Percentiles rank a stretch among this genome's conserved stretches.
These are phyloP conservation scores for Varanus salvator DNA, from an alignment of 2,113 vertebrate genomes.

Conservation along the genomic window DNA sequence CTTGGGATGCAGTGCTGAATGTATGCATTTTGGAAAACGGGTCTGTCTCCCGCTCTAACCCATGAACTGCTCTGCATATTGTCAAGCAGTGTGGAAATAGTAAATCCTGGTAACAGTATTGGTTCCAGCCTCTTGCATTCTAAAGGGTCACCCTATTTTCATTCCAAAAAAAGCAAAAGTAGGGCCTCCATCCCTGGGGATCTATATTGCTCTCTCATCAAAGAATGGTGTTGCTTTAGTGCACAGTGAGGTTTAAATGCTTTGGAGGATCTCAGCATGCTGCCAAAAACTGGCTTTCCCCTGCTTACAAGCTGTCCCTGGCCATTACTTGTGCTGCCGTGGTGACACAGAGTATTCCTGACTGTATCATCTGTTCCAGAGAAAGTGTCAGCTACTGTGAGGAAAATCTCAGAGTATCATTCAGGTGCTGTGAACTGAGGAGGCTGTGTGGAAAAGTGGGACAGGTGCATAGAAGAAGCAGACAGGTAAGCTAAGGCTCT, in stretches of 20 bases:
- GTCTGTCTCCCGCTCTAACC: neutral
- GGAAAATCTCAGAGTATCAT: neutral
- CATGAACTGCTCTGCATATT: neutral
- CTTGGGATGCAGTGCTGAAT: neutral
- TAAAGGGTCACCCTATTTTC: slow-evolving; percentile 5
- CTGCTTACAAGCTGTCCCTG: neutral
- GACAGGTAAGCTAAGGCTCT: neutral
- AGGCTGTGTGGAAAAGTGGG: neutral
- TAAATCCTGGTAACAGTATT: neutral
- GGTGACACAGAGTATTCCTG: slow-evolving; percentile 18
- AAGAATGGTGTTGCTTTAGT: neutral
- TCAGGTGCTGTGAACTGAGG: neutral
- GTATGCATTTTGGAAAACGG: neutral
- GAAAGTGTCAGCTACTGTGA: neutral
- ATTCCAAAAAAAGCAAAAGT: neutral
- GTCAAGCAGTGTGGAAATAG: neutral
- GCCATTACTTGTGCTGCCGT: slow-evolving; percentile 10
- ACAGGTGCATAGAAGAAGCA: neutral
- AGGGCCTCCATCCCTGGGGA: neutral
- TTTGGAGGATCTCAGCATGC: slow-evolving; percentile 8
- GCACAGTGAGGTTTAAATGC: slow-evolving; percentile 42
- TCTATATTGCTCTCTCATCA: neutral
- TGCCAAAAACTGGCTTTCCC: neutral
- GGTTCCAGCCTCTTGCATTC: neutral
- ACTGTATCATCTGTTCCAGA: neutral